Percentiles rank a stretch among this genome's conserved stretches.
phyloP scores from a whole-genome alignment of 30 jellyfish, hydroid and myxozoan species.

The Hydractinia echinata region DNA sequence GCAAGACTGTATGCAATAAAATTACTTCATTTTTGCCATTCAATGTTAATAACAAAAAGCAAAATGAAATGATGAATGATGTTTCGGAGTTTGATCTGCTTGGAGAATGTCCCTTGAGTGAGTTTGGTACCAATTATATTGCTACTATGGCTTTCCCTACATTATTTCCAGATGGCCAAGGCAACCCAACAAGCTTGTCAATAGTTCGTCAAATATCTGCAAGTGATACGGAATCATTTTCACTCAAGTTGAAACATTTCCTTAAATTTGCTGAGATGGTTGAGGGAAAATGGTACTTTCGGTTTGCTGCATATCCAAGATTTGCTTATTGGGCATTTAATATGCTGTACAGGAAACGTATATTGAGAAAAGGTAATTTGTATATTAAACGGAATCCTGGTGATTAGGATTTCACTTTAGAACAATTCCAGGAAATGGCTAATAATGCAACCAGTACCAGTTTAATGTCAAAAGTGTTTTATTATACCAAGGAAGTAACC shows the following conservation, averaged over 20 bases:
- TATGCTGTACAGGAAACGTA: too few relatives aligned
- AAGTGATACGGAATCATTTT: too few relatives aligned
- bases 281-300: too few relatives aligned
- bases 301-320: too few relatives aligned
- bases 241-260: too few relatives aligned
- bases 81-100: constrained; percentile 19
- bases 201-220: too few relatives aligned
- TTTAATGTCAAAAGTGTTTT: constrained; percentile 24
- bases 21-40: constrained; percentile 6
- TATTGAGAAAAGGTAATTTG: not conserved
- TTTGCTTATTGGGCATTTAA: too few relatives aligned
- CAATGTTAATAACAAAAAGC: not conserved
- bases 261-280: too few relatives aligned
- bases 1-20: too few relatives aligned
- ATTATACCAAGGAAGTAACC: constrained; percentile 31
- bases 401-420: constrained; percentile 12
- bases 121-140: not conserved
- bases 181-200: too few relatives aligned
- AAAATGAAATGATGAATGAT: not conserved
- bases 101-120: constrained; percentile 17
- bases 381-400: constrained; percentile 33
- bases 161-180: constrained; percentile 26
- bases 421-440: constrained; percentile 33
- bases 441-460: constrained; percentile 1
- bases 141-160: constrained; percentile 42